Conservation (phyloP, 2,888 invertebrate species). For the Oeneis ivallda region DNA sequence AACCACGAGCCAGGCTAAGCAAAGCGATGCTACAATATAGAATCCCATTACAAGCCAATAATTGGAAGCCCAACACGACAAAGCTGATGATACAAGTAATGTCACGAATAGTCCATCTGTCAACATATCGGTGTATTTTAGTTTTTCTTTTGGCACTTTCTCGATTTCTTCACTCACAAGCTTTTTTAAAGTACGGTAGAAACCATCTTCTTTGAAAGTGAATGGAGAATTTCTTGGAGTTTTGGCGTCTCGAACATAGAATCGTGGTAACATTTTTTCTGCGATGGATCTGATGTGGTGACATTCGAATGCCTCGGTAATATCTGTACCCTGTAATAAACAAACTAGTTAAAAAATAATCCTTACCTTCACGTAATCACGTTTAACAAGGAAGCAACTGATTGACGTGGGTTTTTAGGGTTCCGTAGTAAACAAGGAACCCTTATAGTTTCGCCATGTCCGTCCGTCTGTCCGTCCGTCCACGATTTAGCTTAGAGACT, state of each 20-base stretch:
- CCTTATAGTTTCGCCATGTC: too few species aligned
- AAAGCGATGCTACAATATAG: constrained; percentile 63
- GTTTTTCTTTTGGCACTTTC: constrained; percentile 63
- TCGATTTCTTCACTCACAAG: constrained; percentile 80
- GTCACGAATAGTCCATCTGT: constrained; percentile 64
- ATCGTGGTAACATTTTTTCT: constrained; percentile 81
- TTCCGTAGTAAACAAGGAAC: too few species aligned
- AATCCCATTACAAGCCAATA: constrained; percentile 53
- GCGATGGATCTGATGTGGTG: constrained; percentile 85
- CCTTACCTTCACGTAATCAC: too few species aligned
- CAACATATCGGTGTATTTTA: constrained; percentile 52
- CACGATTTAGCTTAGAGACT: too few species aligned
- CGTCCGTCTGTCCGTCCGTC: too few species aligned
- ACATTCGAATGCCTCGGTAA: constrained; percentile 89
- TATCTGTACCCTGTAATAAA: constrained; percentile 84
- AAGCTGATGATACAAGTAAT: constrained; percentile 57
- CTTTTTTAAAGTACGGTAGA: constrained; percentile 86
- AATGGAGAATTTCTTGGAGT: constrained; percentile 86
- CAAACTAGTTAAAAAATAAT: too few species aligned
- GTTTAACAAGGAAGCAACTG: too few species aligned
- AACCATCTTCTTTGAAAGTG: constrained; percentile 87
- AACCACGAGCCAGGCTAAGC: constrained; percentile 82
- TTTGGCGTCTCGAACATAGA: constrained; percentile 83
- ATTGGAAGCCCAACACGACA: constrained; percentile 54
- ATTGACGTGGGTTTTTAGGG: too few species aligned